Conservation (phyloP, 2,797 vertebrate genomes). For the Chiloscyllium punctatum region DNA sequence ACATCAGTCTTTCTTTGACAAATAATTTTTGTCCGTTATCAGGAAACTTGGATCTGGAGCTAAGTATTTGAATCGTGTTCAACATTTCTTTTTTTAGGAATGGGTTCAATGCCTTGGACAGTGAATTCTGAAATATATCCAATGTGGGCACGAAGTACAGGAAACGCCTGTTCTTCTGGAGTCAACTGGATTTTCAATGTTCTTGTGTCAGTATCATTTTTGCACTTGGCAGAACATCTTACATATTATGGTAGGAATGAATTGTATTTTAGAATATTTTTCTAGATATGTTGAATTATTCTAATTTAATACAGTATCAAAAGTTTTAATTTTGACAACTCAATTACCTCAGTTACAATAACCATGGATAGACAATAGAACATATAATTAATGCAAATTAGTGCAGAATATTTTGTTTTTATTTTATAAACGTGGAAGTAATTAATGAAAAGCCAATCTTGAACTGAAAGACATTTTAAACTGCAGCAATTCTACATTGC, state of each 20-base stretch:
- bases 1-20: background rate
- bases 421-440: background rate
- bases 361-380: background rate
- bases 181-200: slow-evolving; percentile 97
- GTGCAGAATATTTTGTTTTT: background rate
- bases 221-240: slow-evolving; percentile 86
- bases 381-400: background rate
- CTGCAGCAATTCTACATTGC: background rate
- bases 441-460: background rate
- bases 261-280: slow-evolving; percentile 1
- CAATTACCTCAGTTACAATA: background rate
- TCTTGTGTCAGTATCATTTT: slow-evolving; percentile 87
- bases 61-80: background rate
- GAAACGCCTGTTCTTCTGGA: slow-evolving; percentile 89
- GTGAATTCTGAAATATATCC: slow-evolving; percentile 98
- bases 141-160: slow-evolving; percentile 93
- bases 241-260: slow-evolving; percentile 83
- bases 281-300: background rate
- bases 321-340: background rate
- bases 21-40: background rate
- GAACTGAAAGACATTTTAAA: background rate
- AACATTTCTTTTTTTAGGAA: slow-evolving; percentile 63
- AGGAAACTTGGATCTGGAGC: background rate
- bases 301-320: background rate
- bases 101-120: slow-evolving; percentile 99